Conservation (phyloP, 2,113 vertebrate genomes). For the Cranoglanis bouderius region DNA sequence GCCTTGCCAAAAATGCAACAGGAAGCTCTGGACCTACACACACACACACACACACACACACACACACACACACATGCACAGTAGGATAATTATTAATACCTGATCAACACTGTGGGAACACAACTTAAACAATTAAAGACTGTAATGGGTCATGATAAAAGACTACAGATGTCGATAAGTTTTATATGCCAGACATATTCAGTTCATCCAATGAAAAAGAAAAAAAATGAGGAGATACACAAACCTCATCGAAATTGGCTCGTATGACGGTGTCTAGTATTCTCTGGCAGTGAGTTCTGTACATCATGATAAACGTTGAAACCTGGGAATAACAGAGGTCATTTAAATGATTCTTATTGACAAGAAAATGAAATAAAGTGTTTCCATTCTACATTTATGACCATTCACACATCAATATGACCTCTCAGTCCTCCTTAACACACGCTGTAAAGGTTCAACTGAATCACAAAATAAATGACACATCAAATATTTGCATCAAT, state of each 20-base stretch:
- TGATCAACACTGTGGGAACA: neutral
- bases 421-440: conserved; percentile 15
- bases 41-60: conserved; percentile 12
- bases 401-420: neutral
- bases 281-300: conserved; percentile 98
- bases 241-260: conserved; percentile 97
- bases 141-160: neutral
- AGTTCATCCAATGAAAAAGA: neutral
- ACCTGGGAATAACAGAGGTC: conserved; percentile 74
- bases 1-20: conserved; percentile 99
- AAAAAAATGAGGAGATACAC: neutral
- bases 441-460: conserved; percentile 44
- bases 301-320: conserved; percentile 99
- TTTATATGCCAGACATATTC: neutral
- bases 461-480: conserved; percentile 71
- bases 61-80: conserved; percentile 57
- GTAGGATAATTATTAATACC: conserved; percentile 13
- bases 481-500: conserved; percentile 63
- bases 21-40: conserved; percentile 95
- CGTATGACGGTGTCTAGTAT: conserved; percentile 99
- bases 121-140: conserved; percentile 2
- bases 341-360: conserved; percentile 10
- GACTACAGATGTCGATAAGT: neutral
- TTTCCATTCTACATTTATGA: neutral
- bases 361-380: neutral